Base-by-base conservation (phyloP, 2,113 vertebrate genomes). In the Callipepla squamata region DNA sequence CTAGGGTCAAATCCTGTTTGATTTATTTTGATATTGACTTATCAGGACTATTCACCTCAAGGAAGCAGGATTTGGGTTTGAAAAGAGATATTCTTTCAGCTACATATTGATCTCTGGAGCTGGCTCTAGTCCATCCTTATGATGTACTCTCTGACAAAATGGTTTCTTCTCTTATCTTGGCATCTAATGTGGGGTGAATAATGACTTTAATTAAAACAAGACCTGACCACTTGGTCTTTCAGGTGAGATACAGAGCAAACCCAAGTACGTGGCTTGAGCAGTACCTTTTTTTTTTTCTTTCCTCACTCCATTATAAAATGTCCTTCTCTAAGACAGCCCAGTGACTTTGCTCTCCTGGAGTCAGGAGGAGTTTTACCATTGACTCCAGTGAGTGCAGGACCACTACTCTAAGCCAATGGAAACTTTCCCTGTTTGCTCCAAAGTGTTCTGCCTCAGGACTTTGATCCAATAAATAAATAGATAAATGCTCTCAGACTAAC, bases 141-240 rank as follows among this genome's bases (percentile, higher is more conserved):
- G 94, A 96, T 89, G 85, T 65, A 92, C 68, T 87, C 92, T 92
- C 93, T 93, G 93, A 94, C 93, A 96, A 97, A 97, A 97, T 77
- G 76, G 82, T 38, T 97, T 94, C 87, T 96, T 65, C 92, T 96
- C 57, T 90, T 83, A 48, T 48, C 55, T 86, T 79, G 72, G 61
- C 67, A 76, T 66, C 67, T 83, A 74, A 72, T 72, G 13, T 16
- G 44, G 76, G 47, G 11, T 87, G 70, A 87, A 89, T n/a, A 58
- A 77, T 59, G 75, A 63, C 42, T 95, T 92, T 75, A 51, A 68
- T 81, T 89, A 76, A 72, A 73, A 62, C 23, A 69, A 11, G 78
- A 21, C 15, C 57, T 72, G 57, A 22, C 42, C 1, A 2, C 59
- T 87, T 82, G 63, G 21, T 77, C 44, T 92, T 85, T 83, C 59